Percentiles rank a stretch among this genome's conserved stretches.
Conservation (phyloP, 2,113 vertebrate genomes). For the Myotis davidii region DNA sequence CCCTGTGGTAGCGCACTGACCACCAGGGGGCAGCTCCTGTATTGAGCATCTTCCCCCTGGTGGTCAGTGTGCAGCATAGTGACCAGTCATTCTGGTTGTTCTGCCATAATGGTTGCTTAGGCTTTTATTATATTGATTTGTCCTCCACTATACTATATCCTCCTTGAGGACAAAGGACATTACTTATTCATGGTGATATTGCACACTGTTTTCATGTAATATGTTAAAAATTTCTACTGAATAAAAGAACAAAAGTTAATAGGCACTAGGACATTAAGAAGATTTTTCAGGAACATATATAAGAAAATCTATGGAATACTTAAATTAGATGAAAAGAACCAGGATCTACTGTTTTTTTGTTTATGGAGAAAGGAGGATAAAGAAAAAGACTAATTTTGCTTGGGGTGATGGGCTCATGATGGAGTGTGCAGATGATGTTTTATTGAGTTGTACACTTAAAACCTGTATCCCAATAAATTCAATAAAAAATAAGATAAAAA, state of each 20-base stretch:
- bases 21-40: too few species aligned
- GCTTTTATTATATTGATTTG: too few species aligned
- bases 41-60: too few species aligned
- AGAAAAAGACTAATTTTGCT: not conserved
- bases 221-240: conserved; percentile 5
- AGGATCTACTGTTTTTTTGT: not conserved
- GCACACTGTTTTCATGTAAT: not conserved
- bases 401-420: not conserved
- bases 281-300: not conserved
- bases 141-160: not conserved
- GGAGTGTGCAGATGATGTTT: not conserved
- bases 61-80: too few species aligned
- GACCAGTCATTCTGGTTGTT: too few species aligned
- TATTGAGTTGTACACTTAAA: not conserved
- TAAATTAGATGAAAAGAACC: not conserved
- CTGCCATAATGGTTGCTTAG: too few species aligned
- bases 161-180: not conserved
- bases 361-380: not conserved
- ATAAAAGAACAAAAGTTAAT: not conserved
- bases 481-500: not conserved
- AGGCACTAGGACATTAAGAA: not conserved
- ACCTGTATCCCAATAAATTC: not conserved
- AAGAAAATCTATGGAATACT: not conserved
- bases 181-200: conserved; percentile 3
- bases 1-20: too few species aligned